phyloP scores from a whole-genome alignment of 2,797 vertebrate genomes.

The Coranthus polyacanthus region DNA sequence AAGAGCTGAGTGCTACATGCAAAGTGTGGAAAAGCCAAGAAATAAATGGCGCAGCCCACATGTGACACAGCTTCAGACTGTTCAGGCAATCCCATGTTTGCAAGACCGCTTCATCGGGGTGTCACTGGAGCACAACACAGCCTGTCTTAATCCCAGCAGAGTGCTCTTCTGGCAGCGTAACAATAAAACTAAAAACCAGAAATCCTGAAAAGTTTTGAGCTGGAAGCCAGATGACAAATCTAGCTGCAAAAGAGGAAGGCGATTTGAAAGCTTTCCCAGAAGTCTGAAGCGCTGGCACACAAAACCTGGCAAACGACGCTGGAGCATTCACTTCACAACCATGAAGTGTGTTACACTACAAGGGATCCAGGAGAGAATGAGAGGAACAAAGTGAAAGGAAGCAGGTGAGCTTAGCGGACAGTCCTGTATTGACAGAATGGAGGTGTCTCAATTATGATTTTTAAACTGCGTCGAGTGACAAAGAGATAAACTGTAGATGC shows the following conservation, averaged over 20 bases:
- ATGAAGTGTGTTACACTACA: constrained; percentile 9
- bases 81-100: background rate
- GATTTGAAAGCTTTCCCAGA: constrained; percentile 42
- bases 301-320: constrained; percentile 18
- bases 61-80: background rate
- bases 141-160: background rate
- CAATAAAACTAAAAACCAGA: constrained; percentile 22
- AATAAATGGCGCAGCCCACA: background rate
- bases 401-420: background rate
- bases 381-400: background rate
- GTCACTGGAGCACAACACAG: background rate
- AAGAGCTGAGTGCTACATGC: background rate
- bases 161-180: constrained; percentile 14
- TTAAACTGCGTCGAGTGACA: background rate
- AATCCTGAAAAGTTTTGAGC: constrained; percentile 24
- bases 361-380: constrained; percentile 7
- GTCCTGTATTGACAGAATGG: background rate
- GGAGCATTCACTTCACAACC: constrained; percentile 10
- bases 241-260: constrained; percentile 33
- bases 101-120: background rate
- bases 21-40: background rate
- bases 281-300: constrained; percentile 29
- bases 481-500: background rate
- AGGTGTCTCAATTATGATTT: background rate
- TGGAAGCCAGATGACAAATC: constrained; percentile 44